Base-by-base conservation (phyloP, 2,113 vertebrate species). In the Catagonus wagneri region DNA sequence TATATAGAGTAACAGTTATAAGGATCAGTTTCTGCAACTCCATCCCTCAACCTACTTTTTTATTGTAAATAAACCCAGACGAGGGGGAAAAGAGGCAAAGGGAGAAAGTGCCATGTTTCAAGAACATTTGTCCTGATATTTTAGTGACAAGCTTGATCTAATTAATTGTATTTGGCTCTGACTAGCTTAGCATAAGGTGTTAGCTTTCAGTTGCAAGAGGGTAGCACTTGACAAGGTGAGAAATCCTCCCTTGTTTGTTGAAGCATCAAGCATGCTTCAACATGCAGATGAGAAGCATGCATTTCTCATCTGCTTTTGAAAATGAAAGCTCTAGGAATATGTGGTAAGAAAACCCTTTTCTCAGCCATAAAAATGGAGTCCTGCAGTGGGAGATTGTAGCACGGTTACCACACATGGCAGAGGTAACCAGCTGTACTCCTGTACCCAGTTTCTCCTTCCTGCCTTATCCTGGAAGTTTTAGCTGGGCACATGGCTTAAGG, bases 21-120 rank as follows among this genome's bases (percentile, higher is more conserved):
- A 32, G 83, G 93, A 95, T 97, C 96, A 44, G 44, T 93, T 97
- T 96, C 96, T 89, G 96, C 39, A 96, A 95, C n/a, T 76, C 61
- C 54, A 96, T 97, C 93, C 93, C 32, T 80, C 78, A 93, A 75
- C 93, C 96, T 97, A 94, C 79, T 96, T 96, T 96, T 96, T 96
- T 78, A 89, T 85, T 74, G 91, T 94, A 96, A 96, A 97, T 92
- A 98, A 95, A 96, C 89, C 89, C 65, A 32, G 58, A 87, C 1
- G 3, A n/a, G 54, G 27, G 36, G 6, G 4, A 19, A 0, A 3
- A 6, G 61, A 97, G 66, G 96, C 66, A 95, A 83, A 76, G 61
- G 11, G 74, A 94, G 50, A 84, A 83, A 78, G 68, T 80, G 32
- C 91, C 81, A 80, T 13, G 58, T 91, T 98, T 92, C 91, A 76